A percentile compares a stretch with the other conserved stretches of the same genome.
These are phyloP conservation scores for Genyomyrus donnyi DNA, from an alignment of 2,113 vertebrate genomes.

Conservation along the genomic window DNA sequence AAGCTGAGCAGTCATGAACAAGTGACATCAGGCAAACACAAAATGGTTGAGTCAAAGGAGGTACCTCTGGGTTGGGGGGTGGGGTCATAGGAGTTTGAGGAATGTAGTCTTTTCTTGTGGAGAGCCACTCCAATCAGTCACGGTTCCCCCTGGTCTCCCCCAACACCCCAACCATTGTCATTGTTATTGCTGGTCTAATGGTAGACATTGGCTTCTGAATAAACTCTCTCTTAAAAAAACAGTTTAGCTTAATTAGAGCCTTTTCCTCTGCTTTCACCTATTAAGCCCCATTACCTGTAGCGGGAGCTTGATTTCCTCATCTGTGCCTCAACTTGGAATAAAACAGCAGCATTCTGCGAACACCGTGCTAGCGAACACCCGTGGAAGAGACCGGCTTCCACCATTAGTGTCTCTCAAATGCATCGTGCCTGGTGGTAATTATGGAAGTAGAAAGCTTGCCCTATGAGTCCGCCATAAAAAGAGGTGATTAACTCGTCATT, in stretches of 20 bases:
- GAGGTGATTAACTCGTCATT: conserved; percentile 20
- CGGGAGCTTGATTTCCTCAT: not conserved
- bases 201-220: not conserved
- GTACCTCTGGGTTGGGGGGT: not conserved
- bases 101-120: conserved; percentile 6
- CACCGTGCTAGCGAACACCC: not conserved
- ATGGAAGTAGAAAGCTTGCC: conserved; percentile 18
- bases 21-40: not conserved
- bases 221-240: not conserved
- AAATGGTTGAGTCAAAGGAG: not conserved
- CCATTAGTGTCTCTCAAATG: conserved; percentile 21
- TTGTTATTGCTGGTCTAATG: not conserved
- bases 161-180: not conserved
- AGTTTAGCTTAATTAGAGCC: not conserved
- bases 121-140: not conserved
- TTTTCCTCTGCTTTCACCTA: not conserved
- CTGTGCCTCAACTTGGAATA: conserved; percentile 11
- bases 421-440: conserved; percentile 10
- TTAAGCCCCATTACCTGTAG: conserved; percentile 6
- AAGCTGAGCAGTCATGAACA: not conserved
- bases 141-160: not conserved
- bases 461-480: conserved; percentile 14
- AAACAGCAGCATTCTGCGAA: conserved; percentile 9
- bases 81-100: not conserved
- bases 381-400: not conserved